phyloP scores from a whole-genome alignment of 1,140 invertebrate genomes.

The Brachystomella parvula region DNA sequence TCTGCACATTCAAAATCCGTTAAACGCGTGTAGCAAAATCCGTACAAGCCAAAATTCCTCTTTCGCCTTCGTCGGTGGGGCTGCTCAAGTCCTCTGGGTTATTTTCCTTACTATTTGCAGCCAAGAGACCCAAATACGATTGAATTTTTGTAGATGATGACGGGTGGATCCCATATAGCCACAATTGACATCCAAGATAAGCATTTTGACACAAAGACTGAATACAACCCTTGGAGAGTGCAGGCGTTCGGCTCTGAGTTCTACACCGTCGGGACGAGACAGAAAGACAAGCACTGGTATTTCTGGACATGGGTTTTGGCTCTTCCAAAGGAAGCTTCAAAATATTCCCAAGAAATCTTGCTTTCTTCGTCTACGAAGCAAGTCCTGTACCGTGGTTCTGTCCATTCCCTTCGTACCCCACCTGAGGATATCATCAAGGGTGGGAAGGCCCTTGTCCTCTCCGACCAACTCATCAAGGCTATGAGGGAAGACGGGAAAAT shows the following conservation, averaged over 20 bases:
- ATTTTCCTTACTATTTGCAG: neutral
- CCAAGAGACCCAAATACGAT: neutral
- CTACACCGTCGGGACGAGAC: constrained; percentile 16
- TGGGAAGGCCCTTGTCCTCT: neutral
- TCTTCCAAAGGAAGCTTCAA: constrained; percentile 11
- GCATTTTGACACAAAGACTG: constrained; percentile 16
- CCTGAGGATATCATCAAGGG: constrained; percentile 16
- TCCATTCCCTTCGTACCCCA: constrained; percentile 9
- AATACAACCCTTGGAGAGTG: constrained; percentile 19
- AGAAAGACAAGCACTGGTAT: constrained; percentile 12
- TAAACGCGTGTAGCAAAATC: too few relatives aligned
- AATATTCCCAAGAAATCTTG: constrained; percentile 18
- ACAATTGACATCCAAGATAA: constrained; percentile 17
- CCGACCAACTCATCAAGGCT: constrained; percentile 15
- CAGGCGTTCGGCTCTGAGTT: constrained; percentile 12
- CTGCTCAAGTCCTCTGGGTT: too few relatives aligned
- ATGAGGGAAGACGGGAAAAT: constrained; percentile 14
- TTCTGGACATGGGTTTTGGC: constrained; percentile 19
- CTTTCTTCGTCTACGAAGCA: constrained; percentile 6
- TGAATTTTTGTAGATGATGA: constrained; percentile 9
- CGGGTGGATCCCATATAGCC: constrained; percentile 10
- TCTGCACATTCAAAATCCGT: too few relatives aligned
- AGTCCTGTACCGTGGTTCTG: constrained; percentile 14
- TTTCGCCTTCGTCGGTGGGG: too few relatives aligned
- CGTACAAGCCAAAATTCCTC: too few relatives aligned